A percentile compares a stretch with the other conserved stretches of the same genome.
Evolutionary conservation across 1,140 invertebrate genomes (phyloP).

Genomic region (Pachypsylla venusta): DNA sequence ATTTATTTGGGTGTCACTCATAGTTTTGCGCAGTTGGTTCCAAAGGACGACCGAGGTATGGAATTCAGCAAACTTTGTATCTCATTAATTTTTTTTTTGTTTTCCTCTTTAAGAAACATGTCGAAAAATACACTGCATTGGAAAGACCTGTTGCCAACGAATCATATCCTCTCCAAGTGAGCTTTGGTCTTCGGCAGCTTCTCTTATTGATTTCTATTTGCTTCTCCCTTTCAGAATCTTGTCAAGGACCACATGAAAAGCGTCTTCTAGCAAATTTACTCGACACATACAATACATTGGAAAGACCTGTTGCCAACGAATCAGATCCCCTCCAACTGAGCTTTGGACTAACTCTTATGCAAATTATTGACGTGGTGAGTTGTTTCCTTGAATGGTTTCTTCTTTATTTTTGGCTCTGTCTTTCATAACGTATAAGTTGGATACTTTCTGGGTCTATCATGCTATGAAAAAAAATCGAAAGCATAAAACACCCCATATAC

Average conservation of each 20-base stretch:
- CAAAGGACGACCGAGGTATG: too few species aligned
- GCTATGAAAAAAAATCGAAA: too few species aligned
- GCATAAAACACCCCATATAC: too few species aligned
- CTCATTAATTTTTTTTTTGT: too few species aligned
- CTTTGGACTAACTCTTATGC: conserved; percentile 95
- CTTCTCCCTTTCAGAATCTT: conserved; percentile 42
- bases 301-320: conserved; percentile 93
- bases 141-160: conserved; percentile 95
- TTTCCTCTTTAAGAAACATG: too few species aligned
- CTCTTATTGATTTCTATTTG: too few species aligned
- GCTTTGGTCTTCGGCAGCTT: conserved; percentile 95
- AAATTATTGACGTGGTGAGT: conserved; percentile 99
- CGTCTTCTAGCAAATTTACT: conserved; percentile 81
- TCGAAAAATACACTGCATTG: conserved; percentile 90
- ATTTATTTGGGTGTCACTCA: too few species aligned
- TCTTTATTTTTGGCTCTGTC: too few species aligned
- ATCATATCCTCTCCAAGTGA: conserved; percentile 85
- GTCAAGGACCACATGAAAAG: conserved; percentile 83
- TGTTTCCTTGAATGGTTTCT: conserved; percentile 5
- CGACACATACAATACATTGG: conserved; percentile 90
- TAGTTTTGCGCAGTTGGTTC: too few species aligned
- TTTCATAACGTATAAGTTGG: too few species aligned
- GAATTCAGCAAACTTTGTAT: too few species aligned
- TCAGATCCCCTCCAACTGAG: conserved; percentile 86
- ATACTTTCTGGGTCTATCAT: too few species aligned